Conservation (phyloP, 1,140 invertebrate species). For the Neodiprion virginianus region DNA sequence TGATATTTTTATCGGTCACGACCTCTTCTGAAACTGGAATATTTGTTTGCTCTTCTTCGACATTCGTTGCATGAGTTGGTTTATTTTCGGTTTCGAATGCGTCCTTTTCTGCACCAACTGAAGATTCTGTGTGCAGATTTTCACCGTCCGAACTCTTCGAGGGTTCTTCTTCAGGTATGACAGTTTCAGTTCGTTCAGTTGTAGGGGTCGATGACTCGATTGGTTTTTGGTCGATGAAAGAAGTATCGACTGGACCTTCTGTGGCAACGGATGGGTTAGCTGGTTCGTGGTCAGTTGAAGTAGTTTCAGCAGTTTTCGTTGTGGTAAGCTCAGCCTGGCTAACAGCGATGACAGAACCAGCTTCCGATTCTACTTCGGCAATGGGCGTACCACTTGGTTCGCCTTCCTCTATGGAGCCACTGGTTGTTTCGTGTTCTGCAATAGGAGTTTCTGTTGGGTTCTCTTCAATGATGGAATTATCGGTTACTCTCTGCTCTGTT, state of each 20-base stretch:
- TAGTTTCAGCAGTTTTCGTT: not conserved
- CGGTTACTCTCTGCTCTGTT: not conserved
- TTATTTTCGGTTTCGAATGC: constrained; percentile 18
- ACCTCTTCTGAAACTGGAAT: constrained; percentile 12
- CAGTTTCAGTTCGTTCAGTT: constrained; percentile 12
- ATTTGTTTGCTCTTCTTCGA: constrained; percentile 14
- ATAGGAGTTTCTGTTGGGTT: not conserved
- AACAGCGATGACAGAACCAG: too few relatives aligned
- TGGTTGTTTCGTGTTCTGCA: not conserved
- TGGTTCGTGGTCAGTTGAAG: not conserved
- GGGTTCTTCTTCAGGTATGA: constrained; percentile 19
- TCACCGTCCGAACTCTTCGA: constrained; percentile 22
- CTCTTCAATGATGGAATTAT: not conserved
- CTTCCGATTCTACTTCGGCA: too few relatives aligned
- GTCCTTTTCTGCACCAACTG: constrained; percentile 13
- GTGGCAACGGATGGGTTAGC: not conserved
- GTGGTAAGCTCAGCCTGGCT: not conserved
- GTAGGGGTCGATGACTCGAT: not conserved
- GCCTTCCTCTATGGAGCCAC: too few relatives aligned
- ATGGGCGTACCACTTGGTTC: too few relatives aligned
- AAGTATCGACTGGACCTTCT: not conserved
- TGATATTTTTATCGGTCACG: not conserved
- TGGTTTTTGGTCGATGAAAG: not conserved
- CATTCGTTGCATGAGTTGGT: constrained; percentile 15
- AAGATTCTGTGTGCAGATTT: constrained; percentile 12